Evolutionary conservation across 2,113 vertebrate species (phyloP), one percentile per base, ranked within the genome.

Genomic region (Gymnocephalus cernua): DNA sequence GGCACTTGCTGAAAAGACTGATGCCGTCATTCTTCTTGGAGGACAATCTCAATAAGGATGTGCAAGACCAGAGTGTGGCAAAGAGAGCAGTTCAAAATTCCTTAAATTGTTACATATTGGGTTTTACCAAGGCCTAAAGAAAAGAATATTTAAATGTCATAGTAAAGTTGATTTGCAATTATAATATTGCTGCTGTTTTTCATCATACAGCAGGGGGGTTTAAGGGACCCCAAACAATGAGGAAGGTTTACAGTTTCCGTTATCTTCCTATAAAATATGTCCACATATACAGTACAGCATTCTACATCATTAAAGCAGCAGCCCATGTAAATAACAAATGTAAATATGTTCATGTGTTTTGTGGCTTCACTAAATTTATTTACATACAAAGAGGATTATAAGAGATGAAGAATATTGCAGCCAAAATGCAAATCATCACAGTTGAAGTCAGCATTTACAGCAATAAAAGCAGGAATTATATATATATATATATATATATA

Each of bases 361-460:
- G 66, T 44, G 65, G 74, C 69, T 75, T 54, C 44, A 74, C 53
- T 18, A 5, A 75, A 64, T 53, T 83, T 0, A 90, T 90, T 87
- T 85, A 74, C 85, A 90, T 86, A 86, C 53, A 84, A 73, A 90
- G 65, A 83, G 73, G 82, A 87, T 78, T 78, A 80, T 41, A 44
- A 44, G 61, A 77, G 69, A 79, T 79, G 44, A 78, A 41, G 15
- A 69, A 67, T 23, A 58, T 19, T 63, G 51, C 75, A 41, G 45
- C 21, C 47, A 51, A 65, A 83, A 79, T 66, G 48, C 32, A 50
- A 82, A 69, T 38, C 23, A 65, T 53, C 21, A 23, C 27, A 77
- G 13, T 71, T 67, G 21, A 77, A 77, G 63, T 44, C 63, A 13
- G 9, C 74, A 23, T 63, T 63, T 51, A 38, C 2, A 29, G 59